Evolutionary conservation across 1,140 invertebrate genomes (phyloP).

Genomic region (Archivesica marissinica): DNA sequence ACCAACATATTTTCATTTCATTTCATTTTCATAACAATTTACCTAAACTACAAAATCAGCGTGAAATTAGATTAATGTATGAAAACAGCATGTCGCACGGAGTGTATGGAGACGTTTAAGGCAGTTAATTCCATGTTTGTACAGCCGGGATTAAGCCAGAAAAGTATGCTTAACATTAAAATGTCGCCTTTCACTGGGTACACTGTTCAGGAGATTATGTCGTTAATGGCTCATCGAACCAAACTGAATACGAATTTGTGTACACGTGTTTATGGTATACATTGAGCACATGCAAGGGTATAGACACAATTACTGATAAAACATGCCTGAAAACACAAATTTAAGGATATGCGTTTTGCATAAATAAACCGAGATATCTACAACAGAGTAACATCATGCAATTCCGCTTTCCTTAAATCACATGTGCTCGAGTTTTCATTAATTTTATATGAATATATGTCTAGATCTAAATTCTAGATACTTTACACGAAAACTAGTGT

Average conservation of each 20-base stretch:
- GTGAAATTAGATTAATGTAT: conserved; percentile 33
- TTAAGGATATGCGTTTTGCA: no score
- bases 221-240: neutral
- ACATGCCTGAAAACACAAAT: no score
- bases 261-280: conserved; percentile 3
- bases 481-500: no score
- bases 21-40: conserved; percentile 33
- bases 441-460: no score
- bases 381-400: no score
- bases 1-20: neutral
- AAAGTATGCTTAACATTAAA: neutral
- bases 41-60: conserved; percentile 5
- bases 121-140: conserved; percentile 33
- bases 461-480: no score
- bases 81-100: neutral
- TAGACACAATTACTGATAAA: no score
- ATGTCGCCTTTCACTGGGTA: neutral
- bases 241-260: neutral
- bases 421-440: no score
- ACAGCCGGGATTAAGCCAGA: conserved; percentile 10
- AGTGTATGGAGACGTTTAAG: conserved; percentile 8
- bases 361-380: no score
- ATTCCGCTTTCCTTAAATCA: no score
- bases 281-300: neutral
- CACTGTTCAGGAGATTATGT: neutral